A percentile compares a stretch with the other conserved stretches of the same genome.
Evolutionary conservation across 1,140 invertebrate species (phyloP).

Genomic region (Conus ventricosus): DNA sequence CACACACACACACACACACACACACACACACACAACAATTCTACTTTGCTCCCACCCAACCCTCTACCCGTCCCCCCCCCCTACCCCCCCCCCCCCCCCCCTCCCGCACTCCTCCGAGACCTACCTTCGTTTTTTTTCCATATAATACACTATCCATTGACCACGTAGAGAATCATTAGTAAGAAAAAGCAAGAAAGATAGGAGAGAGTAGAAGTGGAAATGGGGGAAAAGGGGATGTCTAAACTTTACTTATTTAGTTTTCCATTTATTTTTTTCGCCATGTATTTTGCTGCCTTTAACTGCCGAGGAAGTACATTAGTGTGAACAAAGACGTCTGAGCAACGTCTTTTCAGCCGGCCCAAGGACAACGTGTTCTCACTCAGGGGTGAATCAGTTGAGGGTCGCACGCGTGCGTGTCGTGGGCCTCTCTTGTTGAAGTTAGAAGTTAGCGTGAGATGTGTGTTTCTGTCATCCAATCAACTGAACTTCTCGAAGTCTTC

Average conservation of each 20-base stretch:
- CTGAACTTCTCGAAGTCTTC: too few relatives aligned
- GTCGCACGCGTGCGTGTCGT: too few relatives aligned
- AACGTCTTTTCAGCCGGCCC: too few relatives aligned
- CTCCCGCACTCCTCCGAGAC: not conserved
- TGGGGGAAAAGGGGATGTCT: not conserved
- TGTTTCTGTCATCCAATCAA: too few relatives aligned
- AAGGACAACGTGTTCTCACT: too few relatives aligned
- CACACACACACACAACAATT: conserved; percentile 13
- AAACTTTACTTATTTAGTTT: not conserved
- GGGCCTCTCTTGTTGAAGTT: too few relatives aligned
- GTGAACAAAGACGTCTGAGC: too few relatives aligned
- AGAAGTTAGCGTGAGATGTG: too few relatives aligned
- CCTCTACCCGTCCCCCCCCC: not conserved
- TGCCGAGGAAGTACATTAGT: not conserved
- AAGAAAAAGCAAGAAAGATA: not conserved
- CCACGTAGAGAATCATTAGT: not conserved
- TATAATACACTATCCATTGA: not conserved
- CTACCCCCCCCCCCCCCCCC: not conserved
- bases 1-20: not conserved
- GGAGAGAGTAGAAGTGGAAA: not conserved
- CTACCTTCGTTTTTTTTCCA: not conserved
- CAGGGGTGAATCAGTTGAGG: too few relatives aligned
- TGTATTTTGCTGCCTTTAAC: too few relatives aligned
- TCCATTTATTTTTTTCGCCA: not conserved
- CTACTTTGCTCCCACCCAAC: not conserved